Conservation (phyloP, 2,113 vertebrate species). For the Salvelinus fontinalis region DNA sequence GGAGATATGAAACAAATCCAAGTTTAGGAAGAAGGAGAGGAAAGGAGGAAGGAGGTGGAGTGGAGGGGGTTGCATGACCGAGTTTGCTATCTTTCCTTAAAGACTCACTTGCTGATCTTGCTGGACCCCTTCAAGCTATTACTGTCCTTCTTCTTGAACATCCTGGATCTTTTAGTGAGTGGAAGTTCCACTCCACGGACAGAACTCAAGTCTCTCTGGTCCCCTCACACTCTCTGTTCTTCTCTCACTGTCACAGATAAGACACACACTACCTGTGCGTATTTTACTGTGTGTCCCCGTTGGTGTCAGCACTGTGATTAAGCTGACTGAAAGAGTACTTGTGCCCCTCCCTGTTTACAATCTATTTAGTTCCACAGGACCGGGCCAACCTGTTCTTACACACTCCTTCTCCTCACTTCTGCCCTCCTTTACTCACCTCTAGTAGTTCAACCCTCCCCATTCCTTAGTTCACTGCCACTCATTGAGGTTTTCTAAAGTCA, state of each 20-base stretch:
- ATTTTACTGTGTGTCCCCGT: constrained; percentile 16
- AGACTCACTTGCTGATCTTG: constrained; percentile 67
- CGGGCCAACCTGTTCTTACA: constrained; percentile 69
- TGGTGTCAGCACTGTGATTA: constrained; percentile 30
- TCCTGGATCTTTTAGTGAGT: constrained; percentile 40
- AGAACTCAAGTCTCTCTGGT: constrained; percentile 20
- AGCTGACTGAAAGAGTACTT: constrained; percentile 31
- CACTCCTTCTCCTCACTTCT: constrained; percentile 20
- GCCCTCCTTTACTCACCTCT: neutral
- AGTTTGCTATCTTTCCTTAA: constrained; percentile 24
- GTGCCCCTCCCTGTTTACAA: constrained; percentile 69
- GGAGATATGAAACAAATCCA: constrained; percentile 53
- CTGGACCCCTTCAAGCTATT: constrained; percentile 42
- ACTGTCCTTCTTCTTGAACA: constrained; percentile 64
- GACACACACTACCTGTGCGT: constrained; percentile 7
- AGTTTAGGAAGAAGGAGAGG: constrained; percentile 9
- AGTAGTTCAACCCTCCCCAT: constrained; percentile 18
- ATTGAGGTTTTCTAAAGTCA: neutral
- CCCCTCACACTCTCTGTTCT: constrained; percentile 36
- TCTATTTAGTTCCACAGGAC: constrained; percentile 56
- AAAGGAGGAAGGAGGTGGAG: neutral
- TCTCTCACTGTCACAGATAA: constrained; percentile 20
- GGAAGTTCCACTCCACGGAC: constrained; percentile 33
- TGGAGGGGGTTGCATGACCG: constrained; percentile 3
- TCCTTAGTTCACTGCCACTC: constrained; percentile 10